Conservation (phyloP, 1,140 invertebrate species). For the Thaumatotibia leucotreta region DNA sequence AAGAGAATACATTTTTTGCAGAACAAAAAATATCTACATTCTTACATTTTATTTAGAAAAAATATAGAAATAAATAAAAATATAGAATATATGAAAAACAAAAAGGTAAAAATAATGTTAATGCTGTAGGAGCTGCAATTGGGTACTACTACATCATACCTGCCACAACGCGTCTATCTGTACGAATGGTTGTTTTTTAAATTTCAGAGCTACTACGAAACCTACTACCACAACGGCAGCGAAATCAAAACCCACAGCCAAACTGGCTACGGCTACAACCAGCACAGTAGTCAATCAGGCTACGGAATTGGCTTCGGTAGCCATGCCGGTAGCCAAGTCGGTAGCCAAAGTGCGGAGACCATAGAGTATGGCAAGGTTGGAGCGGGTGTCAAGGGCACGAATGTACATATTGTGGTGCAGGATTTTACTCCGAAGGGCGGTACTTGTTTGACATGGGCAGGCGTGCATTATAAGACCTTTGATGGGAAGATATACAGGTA, state of each 20-base stretch:
- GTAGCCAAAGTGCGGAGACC: neutral
- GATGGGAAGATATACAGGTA: slow-evolving; percentile 82
- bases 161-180: too few relatives aligned
- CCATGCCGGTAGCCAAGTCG: neutral
- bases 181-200: too few relatives aligned
- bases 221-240: slow-evolving; percentile 14
- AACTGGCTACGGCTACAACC: neutral
- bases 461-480: slow-evolving; percentile 89
- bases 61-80: too few relatives aligned
- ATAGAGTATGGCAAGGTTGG: neutral
- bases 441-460: slow-evolving; percentile 87
- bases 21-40: neutral
- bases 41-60: neutral
- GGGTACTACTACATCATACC: neutral
- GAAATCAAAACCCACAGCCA: slow-evolving; percentile 19
- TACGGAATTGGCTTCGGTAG: too few relatives aligned
- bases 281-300: too few relatives aligned
- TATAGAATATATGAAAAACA: too few relatives aligned
- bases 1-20: too few relatives aligned
- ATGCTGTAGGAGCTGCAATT: neutral
- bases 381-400: slow-evolving; percentile 1
- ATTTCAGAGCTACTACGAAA: slow-evolving; percentile 16
- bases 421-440: slow-evolving; percentile 77
- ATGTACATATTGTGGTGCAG: slow-evolving; percentile 43
- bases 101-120: too few relatives aligned